Evolutionary conservation across 1,140 invertebrate species (phyloP).

Genomic region (Eulimnadia texana): DNA sequence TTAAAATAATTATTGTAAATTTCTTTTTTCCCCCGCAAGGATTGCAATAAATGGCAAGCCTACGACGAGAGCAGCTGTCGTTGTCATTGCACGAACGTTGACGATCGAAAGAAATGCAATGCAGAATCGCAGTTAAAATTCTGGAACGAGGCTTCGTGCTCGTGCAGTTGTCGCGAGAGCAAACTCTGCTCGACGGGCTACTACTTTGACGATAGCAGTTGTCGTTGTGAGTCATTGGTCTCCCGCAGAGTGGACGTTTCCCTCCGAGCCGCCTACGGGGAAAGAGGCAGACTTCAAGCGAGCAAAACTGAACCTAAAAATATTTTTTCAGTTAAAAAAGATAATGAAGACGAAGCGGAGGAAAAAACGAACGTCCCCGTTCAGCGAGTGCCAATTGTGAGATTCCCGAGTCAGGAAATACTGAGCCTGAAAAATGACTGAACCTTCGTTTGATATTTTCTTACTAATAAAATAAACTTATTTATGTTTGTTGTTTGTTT

Average conservation of each 20-base stretch:
- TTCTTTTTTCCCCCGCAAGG: too few species aligned
- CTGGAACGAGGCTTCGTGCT: slow-evolving; percentile 40
- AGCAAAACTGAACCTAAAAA: too few species aligned
- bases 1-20: too few species aligned
- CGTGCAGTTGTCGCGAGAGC: slow-evolving; percentile 37
- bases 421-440: too few species aligned
- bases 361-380: too few species aligned
- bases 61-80: slow-evolving; percentile 39
- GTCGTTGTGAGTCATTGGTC: slow-evolving; percentile 20
- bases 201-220: slow-evolving; percentile 40
- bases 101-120: slow-evolving; percentile 41
- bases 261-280: neutral
- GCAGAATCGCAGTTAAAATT: slow-evolving; percentile 20
- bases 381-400: too few species aligned
- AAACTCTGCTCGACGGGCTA: slow-evolving; percentile 41
- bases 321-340: too few species aligned
- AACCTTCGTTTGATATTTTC: too few species aligned
- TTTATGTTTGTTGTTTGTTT: too few species aligned
- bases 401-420: too few species aligned
- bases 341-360: too few species aligned
- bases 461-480: too few species aligned
- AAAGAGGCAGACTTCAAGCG: neutral
- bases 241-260: neutral
- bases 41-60: slow-evolving; percentile 41
- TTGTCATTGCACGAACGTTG: slow-evolving; percentile 42